Percentiles rank a stretch among this genome's conserved stretches.
These are phyloP conservation scores for Tanytarsus gracilentus DNA, from an alignment of 2,888 invertebrate species.

Conservation along the genomic window DNA sequence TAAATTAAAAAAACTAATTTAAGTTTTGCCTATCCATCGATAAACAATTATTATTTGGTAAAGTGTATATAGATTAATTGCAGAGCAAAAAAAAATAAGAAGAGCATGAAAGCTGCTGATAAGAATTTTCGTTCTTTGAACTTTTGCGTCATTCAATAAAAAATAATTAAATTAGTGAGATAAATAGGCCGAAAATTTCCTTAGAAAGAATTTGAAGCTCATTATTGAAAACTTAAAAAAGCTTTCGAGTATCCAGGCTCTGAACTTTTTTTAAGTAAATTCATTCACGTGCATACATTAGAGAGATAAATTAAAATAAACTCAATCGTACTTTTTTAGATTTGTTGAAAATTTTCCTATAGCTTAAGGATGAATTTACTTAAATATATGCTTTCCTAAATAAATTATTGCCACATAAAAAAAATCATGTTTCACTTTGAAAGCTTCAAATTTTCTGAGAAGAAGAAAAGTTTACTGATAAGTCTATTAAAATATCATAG, in stretches of 20 bases:
- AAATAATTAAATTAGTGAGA: background rate
- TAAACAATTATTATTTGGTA: background rate
- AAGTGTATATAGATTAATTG: background rate
- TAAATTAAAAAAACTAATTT: no score
- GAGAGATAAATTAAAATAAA: no score
- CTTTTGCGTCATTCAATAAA: constrained; percentile 2
- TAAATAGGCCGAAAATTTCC: background rate
- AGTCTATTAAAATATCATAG: background rate
- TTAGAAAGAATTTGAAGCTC: background rate
- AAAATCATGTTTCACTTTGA: no score
- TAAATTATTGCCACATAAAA: no score
- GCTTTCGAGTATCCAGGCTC: no score
- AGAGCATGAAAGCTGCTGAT: background rate
- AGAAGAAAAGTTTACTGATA: background rate
- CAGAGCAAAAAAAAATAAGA: background rate
- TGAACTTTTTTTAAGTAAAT: no score
- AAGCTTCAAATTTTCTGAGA: background rate
- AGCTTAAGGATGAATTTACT: no score
- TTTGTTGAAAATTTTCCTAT: no score
- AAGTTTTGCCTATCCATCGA: no score
- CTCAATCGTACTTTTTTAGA: no score
- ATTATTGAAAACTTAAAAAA: background rate
- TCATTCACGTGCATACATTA: background rate
- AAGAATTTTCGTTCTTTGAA: constrained; percentile 5
- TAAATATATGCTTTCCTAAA: no score